A percentile compares a stretch with the other conserved stretches of the same genome.
Evolutionary conservation across 2,888 invertebrate genomes (phyloP).

Genomic region (Zele albiditarsus): DNA sequence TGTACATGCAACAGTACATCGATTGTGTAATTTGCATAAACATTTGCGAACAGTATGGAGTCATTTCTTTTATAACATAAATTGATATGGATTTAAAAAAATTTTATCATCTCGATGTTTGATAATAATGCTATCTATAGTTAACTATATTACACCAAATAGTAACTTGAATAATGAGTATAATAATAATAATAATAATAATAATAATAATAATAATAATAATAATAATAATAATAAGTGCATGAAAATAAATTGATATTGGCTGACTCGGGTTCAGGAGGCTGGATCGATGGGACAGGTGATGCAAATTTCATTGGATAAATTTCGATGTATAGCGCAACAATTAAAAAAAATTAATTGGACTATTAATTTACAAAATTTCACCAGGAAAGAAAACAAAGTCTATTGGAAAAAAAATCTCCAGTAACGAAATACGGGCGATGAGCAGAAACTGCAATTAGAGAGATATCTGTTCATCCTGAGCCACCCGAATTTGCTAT

Average conservation of each 20-base stretch:
- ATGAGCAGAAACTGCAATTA: constrained; percentile 37
- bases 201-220: not conserved
- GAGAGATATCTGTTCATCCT: constrained; percentile 45
- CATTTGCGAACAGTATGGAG: too few relatives aligned
- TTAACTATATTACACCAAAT: too few relatives aligned
- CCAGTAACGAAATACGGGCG: constrained; percentile 47
- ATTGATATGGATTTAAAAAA: too few relatives aligned
- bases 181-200: not conserved
- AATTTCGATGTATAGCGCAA: not conserved
- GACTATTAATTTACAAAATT: not conserved
- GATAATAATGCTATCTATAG: too few relatives aligned
- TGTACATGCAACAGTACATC: too few relatives aligned
- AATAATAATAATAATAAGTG: not conserved
- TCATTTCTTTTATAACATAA: too few relatives aligned
- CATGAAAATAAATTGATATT: not conserved
- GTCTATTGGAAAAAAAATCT: constrained; percentile 9
- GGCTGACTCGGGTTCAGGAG: not conserved
- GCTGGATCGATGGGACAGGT: not conserved
- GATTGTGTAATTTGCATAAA: too few relatives aligned
- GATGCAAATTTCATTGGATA: not conserved
- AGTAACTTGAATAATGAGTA: too few relatives aligned
- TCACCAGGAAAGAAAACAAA: not conserved
- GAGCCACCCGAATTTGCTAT: constrained; percentile 51
- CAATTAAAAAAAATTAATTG: not conserved
- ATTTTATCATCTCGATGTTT: too few relatives aligned